Percentiles rank a stretch among this genome's conserved stretches.
These are phyloP conservation scores for Microplitis mediator DNA, from an alignment of 1,140 invertebrate genomes.

Conservation along the genomic window DNA sequence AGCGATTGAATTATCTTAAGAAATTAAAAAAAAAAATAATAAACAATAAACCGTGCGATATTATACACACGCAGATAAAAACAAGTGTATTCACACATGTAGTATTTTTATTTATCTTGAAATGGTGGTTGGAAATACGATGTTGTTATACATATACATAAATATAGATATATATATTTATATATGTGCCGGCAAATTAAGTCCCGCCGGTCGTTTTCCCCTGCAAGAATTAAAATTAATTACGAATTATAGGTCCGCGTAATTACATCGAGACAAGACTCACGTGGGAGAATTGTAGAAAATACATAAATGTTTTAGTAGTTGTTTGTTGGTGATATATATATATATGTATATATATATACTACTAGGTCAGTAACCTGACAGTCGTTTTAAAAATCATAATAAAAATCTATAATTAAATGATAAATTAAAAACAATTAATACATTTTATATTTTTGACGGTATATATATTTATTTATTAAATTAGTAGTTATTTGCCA, in stretches of 20 bases:
- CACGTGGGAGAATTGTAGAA: slow-evolving; percentile 29
- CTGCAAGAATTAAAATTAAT: slow-evolving; percentile 35
- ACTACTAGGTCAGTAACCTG: too few relatives aligned
- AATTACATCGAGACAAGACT: slow-evolving; percentile 24
- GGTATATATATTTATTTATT: too few relatives aligned
- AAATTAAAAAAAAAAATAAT: too few relatives aligned
- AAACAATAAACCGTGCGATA: too few relatives aligned
- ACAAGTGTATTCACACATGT: too few relatives aligned
- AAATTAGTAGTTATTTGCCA: background rate
- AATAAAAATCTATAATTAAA: background rate
- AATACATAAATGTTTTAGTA: background rate
- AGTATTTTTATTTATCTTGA: too few relatives aligned
- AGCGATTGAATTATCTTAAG: too few relatives aligned
- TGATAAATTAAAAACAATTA: background rate
- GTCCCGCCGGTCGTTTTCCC: slow-evolving; percentile 9
- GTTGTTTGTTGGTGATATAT: background rate
- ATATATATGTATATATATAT: too few relatives aligned
- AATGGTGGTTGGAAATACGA: slow-evolving; percentile 13
- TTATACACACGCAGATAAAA: too few relatives aligned
- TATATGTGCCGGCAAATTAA: slow-evolving; percentile 26
- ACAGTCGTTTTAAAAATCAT: background rate
- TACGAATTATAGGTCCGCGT: slow-evolving; percentile 34
- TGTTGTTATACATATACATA: too few relatives aligned
- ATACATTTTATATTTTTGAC: too few relatives aligned
- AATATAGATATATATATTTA: slow-evolving; percentile 5